Percentiles rank a stretch among this genome's conserved stretches.
These are phyloP conservation scores for Pyralis farinalis DNA, from an alignment of 2,888 invertebrate genomes.

Conservation along the genomic window DNA sequence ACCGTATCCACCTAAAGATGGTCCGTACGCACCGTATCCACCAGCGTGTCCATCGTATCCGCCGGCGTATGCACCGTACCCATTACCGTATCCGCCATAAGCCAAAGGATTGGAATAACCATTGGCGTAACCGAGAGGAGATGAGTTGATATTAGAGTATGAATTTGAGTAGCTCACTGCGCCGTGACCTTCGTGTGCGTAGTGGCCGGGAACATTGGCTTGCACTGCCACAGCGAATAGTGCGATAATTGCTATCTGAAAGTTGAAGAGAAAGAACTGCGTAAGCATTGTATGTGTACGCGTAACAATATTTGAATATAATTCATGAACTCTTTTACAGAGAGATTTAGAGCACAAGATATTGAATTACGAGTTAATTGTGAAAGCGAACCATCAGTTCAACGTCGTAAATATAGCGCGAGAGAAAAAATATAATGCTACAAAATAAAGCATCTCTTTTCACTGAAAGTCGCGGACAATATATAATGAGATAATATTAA, in stretches of 20 bases:
- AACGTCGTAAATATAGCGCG: not conserved
- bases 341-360: not conserved
- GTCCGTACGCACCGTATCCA: not conserved
- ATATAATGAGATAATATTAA: too few relatives aligned
- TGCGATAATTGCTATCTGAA: constrained; percentile 48
- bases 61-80: constrained; percentile 13
- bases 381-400: not conserved
- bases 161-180: constrained; percentile 1
- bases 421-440: not conserved
- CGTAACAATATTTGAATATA: too few relatives aligned
- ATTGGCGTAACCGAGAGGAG: constrained; percentile 2
- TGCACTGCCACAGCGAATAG: constrained; percentile 42
- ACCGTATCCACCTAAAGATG: constrained; percentile 19
- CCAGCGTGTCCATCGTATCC: constrained; percentile 10
- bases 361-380: not conserved
- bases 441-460: not conserved
- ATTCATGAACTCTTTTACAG: not conserved
- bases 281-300: too few relatives aligned
- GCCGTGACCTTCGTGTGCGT: constrained; percentile 50
- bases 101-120: constrained; percentile 18
- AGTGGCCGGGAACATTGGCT: constrained; percentile 28
- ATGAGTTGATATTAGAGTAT: not conserved
- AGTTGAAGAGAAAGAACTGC: too few relatives aligned
- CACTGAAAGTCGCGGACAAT: too few relatives aligned
- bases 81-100: constrained; percentile 14